A percentile compares a stretch with the other conserved stretches of the same genome.
Conservation (phyloP, 1,140 invertebrate genomes). For the Platyscapa corneri region DNA sequence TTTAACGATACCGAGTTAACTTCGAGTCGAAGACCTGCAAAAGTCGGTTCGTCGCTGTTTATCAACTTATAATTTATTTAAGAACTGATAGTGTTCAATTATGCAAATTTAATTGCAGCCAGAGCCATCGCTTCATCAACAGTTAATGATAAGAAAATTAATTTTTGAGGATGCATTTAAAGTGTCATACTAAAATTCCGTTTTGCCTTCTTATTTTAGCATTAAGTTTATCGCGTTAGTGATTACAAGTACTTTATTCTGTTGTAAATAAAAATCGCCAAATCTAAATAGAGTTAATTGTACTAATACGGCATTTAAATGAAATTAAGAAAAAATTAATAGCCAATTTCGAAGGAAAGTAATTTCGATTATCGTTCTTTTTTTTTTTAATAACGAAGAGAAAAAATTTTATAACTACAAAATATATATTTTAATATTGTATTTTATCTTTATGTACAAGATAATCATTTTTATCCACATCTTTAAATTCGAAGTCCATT, state of each 20-base stretch:
- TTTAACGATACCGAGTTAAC: not conserved
- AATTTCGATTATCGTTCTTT: not conserved
- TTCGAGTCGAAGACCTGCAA: not conserved
- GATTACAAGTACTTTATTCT: not conserved
- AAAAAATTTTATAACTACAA: not conserved
- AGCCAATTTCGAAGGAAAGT: not conserved
- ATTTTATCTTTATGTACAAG: not conserved
- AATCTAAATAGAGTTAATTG: not conserved
- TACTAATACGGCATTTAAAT: not conserved
- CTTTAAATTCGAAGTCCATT: not conserved
- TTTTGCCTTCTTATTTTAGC: not conserved
- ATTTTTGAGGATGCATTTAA: constrained; percentile 21
- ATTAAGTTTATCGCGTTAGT: not conserved
- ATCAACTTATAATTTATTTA: not conserved
- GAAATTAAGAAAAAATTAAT: not conserved
- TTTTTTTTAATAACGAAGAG: not conserved
- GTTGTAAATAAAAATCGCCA: not conserved
- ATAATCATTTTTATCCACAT: not conserved
- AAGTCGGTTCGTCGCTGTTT: not conserved
- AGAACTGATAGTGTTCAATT: constrained; percentile 2
- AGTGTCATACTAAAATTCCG: not conserved
- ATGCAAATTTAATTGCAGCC: not conserved
- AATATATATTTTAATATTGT: not conserved
- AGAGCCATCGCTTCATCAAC: not conserved
- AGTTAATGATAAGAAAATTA: not conserved